Evolutionary conservation across 2,797 vertebrate genomes (phyloP).

Genomic region (Linurgus olivaceus): DNA sequence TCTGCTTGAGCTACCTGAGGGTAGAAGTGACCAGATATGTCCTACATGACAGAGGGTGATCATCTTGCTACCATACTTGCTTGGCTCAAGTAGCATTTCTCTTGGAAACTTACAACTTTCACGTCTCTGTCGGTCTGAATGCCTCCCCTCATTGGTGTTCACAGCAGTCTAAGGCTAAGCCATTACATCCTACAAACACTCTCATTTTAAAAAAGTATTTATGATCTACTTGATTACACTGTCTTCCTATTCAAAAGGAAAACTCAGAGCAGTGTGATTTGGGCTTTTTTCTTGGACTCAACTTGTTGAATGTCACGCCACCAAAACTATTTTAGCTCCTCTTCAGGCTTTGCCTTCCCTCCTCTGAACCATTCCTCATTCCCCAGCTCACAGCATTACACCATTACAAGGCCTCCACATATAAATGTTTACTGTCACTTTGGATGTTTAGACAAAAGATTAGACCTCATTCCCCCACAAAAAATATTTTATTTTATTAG

Average conservation of each 20-base stretch:
- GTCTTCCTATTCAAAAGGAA: background rate
- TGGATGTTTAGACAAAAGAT: background rate
- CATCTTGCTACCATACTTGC: background rate
- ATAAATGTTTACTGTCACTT: background rate
- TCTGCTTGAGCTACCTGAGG: background rate
- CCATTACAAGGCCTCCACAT: background rate
- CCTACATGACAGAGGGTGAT: fast-evolving
- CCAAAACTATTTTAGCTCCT: background rate
- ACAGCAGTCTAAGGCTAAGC: background rate
- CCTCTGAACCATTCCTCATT: fast-evolving
- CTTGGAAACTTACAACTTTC: background rate
- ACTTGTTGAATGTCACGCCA: fast-evolving
- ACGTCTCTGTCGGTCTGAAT: background rate
- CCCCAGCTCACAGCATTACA: background rate
- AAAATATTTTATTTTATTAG: slow-evolving; percentile 1
- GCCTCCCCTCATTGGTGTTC: background rate
- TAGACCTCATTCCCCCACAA: background rate
- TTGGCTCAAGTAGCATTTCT: background rate
- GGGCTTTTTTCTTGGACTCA: background rate
- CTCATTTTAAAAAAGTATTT: background rate
- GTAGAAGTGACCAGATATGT: background rate
- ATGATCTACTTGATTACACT: background rate
- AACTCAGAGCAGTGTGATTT: background rate
- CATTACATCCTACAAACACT: background rate
- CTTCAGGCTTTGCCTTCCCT: background rate